phyloP scores from a whole-genome alignment of 53 echinoderm and acorn worm genomes.

The Pentamera pediparva region DNA sequence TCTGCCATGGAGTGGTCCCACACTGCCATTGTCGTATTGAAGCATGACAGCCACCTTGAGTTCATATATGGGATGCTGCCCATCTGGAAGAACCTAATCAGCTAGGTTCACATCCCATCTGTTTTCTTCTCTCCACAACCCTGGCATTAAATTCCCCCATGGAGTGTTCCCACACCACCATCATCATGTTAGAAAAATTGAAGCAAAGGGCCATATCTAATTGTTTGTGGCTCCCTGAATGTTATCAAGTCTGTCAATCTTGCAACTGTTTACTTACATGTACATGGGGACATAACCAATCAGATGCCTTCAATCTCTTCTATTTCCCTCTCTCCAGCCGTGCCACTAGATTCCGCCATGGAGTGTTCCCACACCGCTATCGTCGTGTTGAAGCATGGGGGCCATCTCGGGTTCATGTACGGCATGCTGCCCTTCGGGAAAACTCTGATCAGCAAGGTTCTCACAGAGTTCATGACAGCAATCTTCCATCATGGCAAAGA shows the following conservation, averaged over 20 bases:
- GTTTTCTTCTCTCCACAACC: too few species aligned
- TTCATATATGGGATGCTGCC: conserved; percentile 74
- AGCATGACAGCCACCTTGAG: conserved; percentile 88
- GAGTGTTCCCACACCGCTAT: conserved; percentile 63
- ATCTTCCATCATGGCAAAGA: conserved; percentile 60
- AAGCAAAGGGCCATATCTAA: too few species aligned
- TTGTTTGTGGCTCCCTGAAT: too few species aligned
- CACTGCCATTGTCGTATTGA: conserved; percentile 65
- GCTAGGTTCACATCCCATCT: too few species aligned
- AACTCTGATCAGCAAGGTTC: conserved; percentile 56
- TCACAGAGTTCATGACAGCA: conserved; percentile 73
- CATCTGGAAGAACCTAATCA: conserved; percentile 54
- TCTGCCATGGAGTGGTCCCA: conserved; percentile 58
- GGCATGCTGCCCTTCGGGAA: conserved; percentile 62
- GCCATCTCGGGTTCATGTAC: conserved; percentile 93
- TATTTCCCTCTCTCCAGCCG: neutral
- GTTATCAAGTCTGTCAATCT: too few species aligned
- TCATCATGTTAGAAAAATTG: too few species aligned
- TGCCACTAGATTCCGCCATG: conserved; percentile 58
- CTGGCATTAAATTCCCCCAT: too few species aligned
- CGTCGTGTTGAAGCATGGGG: conserved; percentile 69
- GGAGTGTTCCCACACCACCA: neutral
- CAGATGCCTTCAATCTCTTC: too few species aligned
- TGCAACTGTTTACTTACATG: too few species aligned
- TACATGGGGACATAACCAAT: too few species aligned